Base-by-base conservation (phyloP, 1,140 invertebrate genomes). In the Aradophagus sp. region DNA sequence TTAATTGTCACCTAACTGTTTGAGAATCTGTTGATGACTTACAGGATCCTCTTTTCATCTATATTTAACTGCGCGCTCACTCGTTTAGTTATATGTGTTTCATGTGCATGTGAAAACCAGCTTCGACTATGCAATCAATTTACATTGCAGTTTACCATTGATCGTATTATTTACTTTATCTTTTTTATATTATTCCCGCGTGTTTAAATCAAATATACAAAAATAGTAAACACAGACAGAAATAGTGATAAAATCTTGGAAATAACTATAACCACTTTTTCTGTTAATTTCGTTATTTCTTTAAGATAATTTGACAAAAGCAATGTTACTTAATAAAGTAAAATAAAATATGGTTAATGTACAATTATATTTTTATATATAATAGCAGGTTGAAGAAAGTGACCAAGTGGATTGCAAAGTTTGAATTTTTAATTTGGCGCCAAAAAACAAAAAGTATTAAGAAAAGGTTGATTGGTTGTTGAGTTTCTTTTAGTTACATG, bases 31-130 rank as follows among this genome's bases (percentile, higher is more conserved):
- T 36, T 59, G 68, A 55, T 72, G 61, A 72, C 68, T 72, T 72
- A 66, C 42, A 72, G 61, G 47, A 61, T 66, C 68, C 48, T 72
- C 68, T 59, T 61, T 55, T 45, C 68, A 55, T 65, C 53, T 71
- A 66, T 72, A 72, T 72, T 61, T 72, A 72, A 71, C 55, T 61
- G 39, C 61, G 41, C 35, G 36, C 68, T 61, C 59, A 55, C 32
- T 34, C 23, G 52, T 45, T 70, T 48, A 47, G 55, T 61, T 58
- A 72, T 55, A 63, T 63, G 42, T 56, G 61, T 66, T 36, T 59
- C 36, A 39, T 52, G 61, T 61, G 53, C 61, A 59, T 47, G 53
- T 55, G 38, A 39, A 72, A 72, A 72, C 68, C 68, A 72, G 68
- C 61, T 66, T 66, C n/a, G 48, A 66, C 48, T 48, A 38, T 47